phyloP scores from a whole-genome alignment of 2,797 vertebrate genomes.

The Parauchenoglanis ngamensis region DNA sequence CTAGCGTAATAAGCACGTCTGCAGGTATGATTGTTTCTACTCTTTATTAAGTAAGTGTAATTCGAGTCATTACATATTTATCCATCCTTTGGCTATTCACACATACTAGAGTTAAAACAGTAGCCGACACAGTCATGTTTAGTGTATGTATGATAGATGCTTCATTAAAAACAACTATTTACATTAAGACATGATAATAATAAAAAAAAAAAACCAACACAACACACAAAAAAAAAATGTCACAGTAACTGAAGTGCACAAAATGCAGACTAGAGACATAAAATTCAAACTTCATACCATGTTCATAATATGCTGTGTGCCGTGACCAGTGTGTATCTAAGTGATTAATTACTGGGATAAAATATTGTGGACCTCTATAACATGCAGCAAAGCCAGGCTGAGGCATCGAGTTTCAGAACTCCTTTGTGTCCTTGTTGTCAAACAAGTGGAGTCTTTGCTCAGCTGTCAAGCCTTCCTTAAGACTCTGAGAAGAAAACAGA shows the following conservation, averaged over 20 bases:
- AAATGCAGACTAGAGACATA: constrained; percentile 80
- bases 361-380: constrained; percentile 71
- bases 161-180: constrained; percentile 82
- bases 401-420: constrained; percentile 74
- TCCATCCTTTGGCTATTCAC: constrained; percentile 72
- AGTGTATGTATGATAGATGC: constrained; percentile 74
- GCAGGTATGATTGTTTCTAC: constrained; percentile 61
- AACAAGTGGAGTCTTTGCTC: constrained; percentile 84
- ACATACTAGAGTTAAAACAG: constrained; percentile 79
- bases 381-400: constrained; percentile 70
- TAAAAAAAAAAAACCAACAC: constrained; percentile 47
- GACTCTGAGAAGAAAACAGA: constrained; percentile 69
- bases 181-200: constrained; percentile 76
- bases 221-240: constrained; percentile 63
- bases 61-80: constrained; percentile 64
- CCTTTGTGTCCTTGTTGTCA: constrained; percentile 82
- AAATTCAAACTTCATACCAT: constrained; percentile 79
- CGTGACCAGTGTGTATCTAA: constrained; percentile 80
- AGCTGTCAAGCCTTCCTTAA: constrained; percentile 82
- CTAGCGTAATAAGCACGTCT: constrained; percentile 58
- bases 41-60: constrained; percentile 62
- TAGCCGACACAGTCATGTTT: constrained; percentile 83
- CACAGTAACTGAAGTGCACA: constrained; percentile 84
- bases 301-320: constrained; percentile 71
- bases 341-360: constrained; percentile 75